Base-by-base conservation (phyloP, 2,113 vertebrate genomes). In the Podarcis raffonei region DNA sequence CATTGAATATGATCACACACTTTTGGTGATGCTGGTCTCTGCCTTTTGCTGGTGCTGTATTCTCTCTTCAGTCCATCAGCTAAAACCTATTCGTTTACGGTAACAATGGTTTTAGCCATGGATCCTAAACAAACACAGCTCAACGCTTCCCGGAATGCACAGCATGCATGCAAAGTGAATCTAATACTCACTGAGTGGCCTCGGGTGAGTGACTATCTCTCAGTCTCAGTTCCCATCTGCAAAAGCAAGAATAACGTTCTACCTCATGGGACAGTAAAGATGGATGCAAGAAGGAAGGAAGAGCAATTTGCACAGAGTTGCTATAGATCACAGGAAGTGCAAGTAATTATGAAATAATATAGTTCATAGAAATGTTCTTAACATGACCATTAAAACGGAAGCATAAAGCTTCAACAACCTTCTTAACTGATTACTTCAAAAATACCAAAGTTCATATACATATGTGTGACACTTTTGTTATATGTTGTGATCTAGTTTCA, bases 241-340 rank as follows among this genome's bases (percentile, higher is more conserved):
- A 89, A 89, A 89, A 89, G 87, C 81, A 89, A 89, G 74, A 89
- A 89, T 84, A 89, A 84, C 53, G 75, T 84, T 89, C 87, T 76
- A 23, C 87, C 87, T 89, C 39, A 35, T 78, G 81, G 81, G 62
- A 89, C 11, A 78, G 42, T 20, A 27, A 89, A 68, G 8, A 84
- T 22, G 23, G 83, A 83, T 37, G 59, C 59, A 76, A 78, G 20
- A 27, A 83, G 30, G 15, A 83, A 18, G 3, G n/a, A 37, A 77
- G 77, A 77, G 62, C 74, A 78, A 84, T 78, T 6, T 37, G 81
- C 72, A 84, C 22, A 71, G 74, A 37, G 9, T 16, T 69, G 59
- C 39, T 83, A 30, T 76, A 25, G n/a, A 83, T 68, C 23, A 69
- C 30, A 11, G 32, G 27, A 37, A 68, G 68, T 59, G 12, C 39